Base-by-base conservation (phyloP, 37 sponge, comb jelly and placozoan species). In the Crambe crambe region DNA sequence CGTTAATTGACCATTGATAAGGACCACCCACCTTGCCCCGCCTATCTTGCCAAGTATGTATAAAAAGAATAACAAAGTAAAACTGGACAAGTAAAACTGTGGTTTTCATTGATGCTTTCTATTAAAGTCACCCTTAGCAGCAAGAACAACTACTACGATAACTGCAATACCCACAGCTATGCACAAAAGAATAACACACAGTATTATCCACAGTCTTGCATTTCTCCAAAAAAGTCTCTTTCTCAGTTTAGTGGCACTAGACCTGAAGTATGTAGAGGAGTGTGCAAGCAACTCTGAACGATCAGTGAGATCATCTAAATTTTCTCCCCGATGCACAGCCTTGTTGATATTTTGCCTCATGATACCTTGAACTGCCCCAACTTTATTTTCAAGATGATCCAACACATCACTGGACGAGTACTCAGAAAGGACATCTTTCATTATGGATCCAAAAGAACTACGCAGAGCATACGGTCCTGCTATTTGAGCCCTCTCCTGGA, bases 261-360 rank as follows among this genome's bases (percentile, higher is more conserved):
- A 9, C 15, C 78, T 27, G 34, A 78, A 78, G 12, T 63, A 30
- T 25, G 43, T 42, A 27, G 78, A 43, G 32, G 40, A 37, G 2
- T 66, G 0, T 10, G 40, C 47, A 51, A 78, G n/a, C 20, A 2
- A 23, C 6, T 78, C 78, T 64, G 78, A 78, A 25, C 78, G 78
- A 3, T 66, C 67, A 35, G 35, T 29, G 22, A 78, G 51, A 30
- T 78, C 78, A 22, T 40, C 44, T 41, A 78, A 26, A 6, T 29
- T 23, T 42, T 66, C 78, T 27, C 78, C 78, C 23, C 78, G 66
- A 32, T 25, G 27, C 8, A 65, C 34, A 2, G 61, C 78, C n/a
- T 65, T 61, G 21, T 64, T 51, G 43, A 78, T 41, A 30, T 78
- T 78, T 0, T 39, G 26, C 1, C 8, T 78, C 78, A 78, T 78